These are phyloP conservation scores for Syngnathus rostellatus DNA, from an alignment of 2,797 vertebrate genomes.

Conservation along the genomic window DNA sequence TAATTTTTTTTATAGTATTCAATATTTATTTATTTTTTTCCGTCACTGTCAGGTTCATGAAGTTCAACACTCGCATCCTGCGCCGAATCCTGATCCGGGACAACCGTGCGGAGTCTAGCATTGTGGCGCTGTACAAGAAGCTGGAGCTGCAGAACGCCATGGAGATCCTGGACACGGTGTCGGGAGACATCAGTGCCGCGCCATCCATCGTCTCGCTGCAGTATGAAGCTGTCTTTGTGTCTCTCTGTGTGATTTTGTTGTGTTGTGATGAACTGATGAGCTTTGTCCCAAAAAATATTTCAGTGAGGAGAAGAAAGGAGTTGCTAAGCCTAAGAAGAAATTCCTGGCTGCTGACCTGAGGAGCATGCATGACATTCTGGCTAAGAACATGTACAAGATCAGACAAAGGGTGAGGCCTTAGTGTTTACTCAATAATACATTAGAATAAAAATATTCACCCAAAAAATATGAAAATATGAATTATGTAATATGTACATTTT, in stretches of 20 bases:
- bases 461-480: no score
- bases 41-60: conserved; percentile 78
- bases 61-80: conserved; percentile 85
- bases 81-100: conserved; percentile 86
- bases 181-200: conserved; percentile 78
- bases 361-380: conserved; percentile 86
- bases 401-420: conserved; percentile 76
- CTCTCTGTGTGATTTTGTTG: background rate
- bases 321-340: conserved; percentile 68
- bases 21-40: background rate
- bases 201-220: conserved; percentile 76
- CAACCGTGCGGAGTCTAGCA: conserved; percentile 87
- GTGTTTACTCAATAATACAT: background rate
- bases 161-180: conserved; percentile 84
- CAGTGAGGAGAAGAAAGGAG: conserved; percentile 70
- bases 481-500: no score
- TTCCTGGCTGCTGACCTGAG: conserved; percentile 75
- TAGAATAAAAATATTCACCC: no score
- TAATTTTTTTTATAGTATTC: background rate
- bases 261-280: background rate
- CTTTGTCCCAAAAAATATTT: background rate
- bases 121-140: conserved; percentile 92
- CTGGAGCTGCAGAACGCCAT: conserved; percentile 94
- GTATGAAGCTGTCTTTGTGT: conserved; percentile 59
- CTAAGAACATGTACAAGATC: conserved; percentile 96